Base-by-base conservation (phyloP, 1,140 invertebrate species). In the Rhagoletis pomonella region DNA sequence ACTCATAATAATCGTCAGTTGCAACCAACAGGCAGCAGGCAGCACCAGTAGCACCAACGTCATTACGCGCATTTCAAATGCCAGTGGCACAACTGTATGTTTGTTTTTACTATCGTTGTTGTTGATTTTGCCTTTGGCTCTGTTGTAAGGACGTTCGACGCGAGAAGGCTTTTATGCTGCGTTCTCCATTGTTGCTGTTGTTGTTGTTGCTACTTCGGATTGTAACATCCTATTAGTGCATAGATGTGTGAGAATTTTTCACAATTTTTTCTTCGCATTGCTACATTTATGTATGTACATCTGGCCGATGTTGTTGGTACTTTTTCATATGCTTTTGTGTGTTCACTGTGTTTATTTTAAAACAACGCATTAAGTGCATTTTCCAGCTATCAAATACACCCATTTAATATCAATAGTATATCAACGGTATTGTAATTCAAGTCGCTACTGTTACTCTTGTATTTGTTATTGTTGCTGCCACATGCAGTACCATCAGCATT, bases 321-420 rank as follows among this genome's bases (percentile, higher is more conserved):
- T 2, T n/a, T 50, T 73, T 14, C 10, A 4, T 47, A 17, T 73
- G 5, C 12, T 4, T 64, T 60, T 60, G 29, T 29, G 29, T 29
- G 29, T 62, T 44, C 29, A 42, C 29, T 84, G 17, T 84, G n/a
- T 60, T 50, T 86, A 50, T 10, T 60, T 62, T 87, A 87, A 87
- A 69, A 39, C 62, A 69, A 69, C 44, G 81, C 87, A 85, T 69
- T 69, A 88, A 88, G 62, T 85, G 60, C 81, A 85, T 85, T 85
- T 85, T 64, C 62, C 47, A 88, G 69, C 87, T 88, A 86, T 88
- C 84, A 88, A 86, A 85, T 88, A 86, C 84, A 88, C 62, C 62
- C 87, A 86, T 88, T 88, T 86, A 73, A 87, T 87, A 85, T 50
- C 44, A 62, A 62, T 29, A 29, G 29, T 29, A 29, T 29, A 29